Evolutionary conservation across 2,113 vertebrate genomes (phyloP), one percentile per base, ranked within the genome.

Genomic region (Zosterops hypoxanthus): DNA sequence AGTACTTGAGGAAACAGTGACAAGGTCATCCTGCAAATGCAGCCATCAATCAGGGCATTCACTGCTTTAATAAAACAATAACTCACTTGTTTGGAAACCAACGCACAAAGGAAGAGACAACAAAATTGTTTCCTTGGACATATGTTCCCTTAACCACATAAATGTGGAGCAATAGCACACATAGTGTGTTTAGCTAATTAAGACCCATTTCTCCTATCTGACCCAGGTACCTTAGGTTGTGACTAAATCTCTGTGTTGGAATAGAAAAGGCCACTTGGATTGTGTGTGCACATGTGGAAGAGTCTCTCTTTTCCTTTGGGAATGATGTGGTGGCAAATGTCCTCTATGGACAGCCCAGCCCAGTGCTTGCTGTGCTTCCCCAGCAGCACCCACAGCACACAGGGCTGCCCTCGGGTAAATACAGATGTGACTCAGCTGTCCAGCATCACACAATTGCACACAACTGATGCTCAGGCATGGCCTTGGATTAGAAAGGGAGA

Each of bases 1-100:
- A 95, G 96, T 94, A 91, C 95, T 94, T 94, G 96, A 84, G 89
- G 80, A 96, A 96, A 87, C 95, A 97, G 91, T 95, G 96, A 96
- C 96, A 97, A 97, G 97, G 97, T 98, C 97, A 97, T 94, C 79
- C 68, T 65, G 86, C 0, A 60, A 96, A 86, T 78, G 86, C 22
- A 26, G 81, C 81, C 90, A 95, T 98, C 97, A 96, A 36, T 97
- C 95, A 95, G 81, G 50, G 92, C 86, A 86, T 89, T 71, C 36
- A 1, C 39, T 42, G 29, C 92, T 92, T 94, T 77, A 96, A 96
- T 96, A 96, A 96, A 97, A 95, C 92, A 91, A 92, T 92, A 95
- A 88, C 55, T 68, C 41, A 83, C 64, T 93, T 89, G 86, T 95
- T 96, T 88, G 71, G 92, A 86, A 92, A 91, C 50, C 33, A 92